Conservation (phyloP, 1,140 invertebrate genomes). For the Drosophila littoralis region DNA sequence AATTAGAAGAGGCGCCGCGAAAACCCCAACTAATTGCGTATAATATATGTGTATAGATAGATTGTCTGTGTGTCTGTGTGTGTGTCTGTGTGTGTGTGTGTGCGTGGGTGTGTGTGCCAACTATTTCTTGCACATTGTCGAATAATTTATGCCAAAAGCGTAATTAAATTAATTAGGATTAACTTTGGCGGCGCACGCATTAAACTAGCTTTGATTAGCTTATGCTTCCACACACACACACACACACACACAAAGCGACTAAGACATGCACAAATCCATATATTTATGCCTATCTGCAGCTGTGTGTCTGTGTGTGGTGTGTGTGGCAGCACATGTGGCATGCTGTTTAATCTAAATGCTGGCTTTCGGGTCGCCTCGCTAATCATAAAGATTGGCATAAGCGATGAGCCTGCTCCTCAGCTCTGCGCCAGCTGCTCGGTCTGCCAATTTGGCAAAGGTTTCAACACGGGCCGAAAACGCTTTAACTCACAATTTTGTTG, state of each 20-base stretch:
- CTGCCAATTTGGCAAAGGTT: slow-evolving; percentile 30
- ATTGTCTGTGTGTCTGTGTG: neutral
- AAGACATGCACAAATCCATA: slow-evolving; percentile 72
- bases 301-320: slow-evolving; percentile 11
- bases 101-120: slow-evolving; percentile 17
- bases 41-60: slow-evolving; percentile 56
- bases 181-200: slow-evolving; percentile 81
- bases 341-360: slow-evolving; percentile 76
- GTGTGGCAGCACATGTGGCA: slow-evolving; percentile 54
- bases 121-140: slow-evolving; percentile 55
- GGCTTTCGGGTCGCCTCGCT: slow-evolving; percentile 64
- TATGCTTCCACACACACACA: slow-evolving; percentile 66
- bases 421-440: neutral
- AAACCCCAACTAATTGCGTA: slow-evolving; percentile 62
- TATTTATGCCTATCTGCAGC: slow-evolving; percentile 41
- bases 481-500: neutral
- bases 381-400: slow-evolving; percentile 82
- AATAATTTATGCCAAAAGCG: slow-evolving; percentile 80
- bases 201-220: slow-evolving; percentile 82
- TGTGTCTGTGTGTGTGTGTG: slow-evolving; percentile 3
- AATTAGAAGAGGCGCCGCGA: slow-evolving; percentile 68
- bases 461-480: too few species aligned
- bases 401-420: slow-evolving; percentile 56
- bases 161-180: slow-evolving; percentile 83
- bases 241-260: slow-evolving; percentile 41